These are phyloP conservation scores for Morus bassanus DNA, from an alignment of 2,797 vertebrate species.

Conservation along the genomic window DNA sequence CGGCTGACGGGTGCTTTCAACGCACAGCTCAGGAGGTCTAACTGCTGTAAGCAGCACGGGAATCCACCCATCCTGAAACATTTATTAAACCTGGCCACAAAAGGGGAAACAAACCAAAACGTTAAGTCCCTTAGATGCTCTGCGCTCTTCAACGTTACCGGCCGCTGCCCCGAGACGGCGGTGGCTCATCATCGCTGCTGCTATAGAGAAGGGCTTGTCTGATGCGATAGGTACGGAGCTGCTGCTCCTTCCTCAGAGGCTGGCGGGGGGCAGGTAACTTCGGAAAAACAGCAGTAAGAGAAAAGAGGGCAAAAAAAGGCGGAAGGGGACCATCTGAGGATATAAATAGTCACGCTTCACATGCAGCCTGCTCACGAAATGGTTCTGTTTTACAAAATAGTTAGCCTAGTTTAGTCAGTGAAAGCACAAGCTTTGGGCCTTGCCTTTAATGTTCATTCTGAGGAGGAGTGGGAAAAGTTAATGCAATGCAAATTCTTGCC, in stretches of 20 bases:
- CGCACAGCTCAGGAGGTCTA: fast-evolving
- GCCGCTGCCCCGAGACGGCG: fast-evolving
- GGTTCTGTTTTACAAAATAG: background rate
- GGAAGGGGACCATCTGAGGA: background rate
- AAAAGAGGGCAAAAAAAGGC: background rate
- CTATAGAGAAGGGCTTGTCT: background rate
- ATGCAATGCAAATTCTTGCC: slow-evolving; percentile 48
- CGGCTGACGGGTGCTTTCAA: background rate
- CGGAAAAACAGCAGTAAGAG: background rate
- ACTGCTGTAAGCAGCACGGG: background rate
- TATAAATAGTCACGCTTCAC: background rate
- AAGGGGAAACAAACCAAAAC: background rate
- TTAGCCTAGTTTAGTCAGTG: slow-evolving; percentile 12
- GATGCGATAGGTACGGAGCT: fast-evolving
- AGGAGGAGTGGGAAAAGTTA: slow-evolving; percentile 41
- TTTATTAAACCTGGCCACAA: background rate
- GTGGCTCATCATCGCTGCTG: background rate
- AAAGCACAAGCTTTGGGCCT: slow-evolving; percentile 16
- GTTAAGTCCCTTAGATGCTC: background rate
- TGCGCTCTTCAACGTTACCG: background rate
- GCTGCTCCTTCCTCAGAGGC: background rate
- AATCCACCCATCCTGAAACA: background rate
- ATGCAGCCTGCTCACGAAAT: background rate
- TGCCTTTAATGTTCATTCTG: slow-evolving; percentile 21
- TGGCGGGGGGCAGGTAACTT: background rate